These are phyloP conservation scores for Drosophila kohkoa DNA, from an alignment of 1,140 invertebrate genomes.

Conservation along the genomic window DNA sequence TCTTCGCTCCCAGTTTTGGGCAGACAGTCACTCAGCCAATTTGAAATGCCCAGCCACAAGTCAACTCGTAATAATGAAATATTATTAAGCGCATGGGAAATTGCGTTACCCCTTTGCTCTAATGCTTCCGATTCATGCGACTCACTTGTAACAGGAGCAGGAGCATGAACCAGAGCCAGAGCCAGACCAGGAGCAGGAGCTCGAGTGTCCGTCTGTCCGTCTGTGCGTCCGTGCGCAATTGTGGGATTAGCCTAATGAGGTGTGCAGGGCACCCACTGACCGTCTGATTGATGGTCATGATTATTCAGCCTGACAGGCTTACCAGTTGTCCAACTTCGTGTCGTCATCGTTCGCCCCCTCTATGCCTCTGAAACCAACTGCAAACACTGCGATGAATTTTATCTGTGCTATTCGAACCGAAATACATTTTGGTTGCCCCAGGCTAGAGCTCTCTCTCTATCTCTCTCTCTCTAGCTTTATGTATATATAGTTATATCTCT, in stretches of 20 bases:
- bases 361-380: slow-evolving; percentile 2
- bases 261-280: slow-evolving; percentile 60
- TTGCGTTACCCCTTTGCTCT: slow-evolving; percentile 38
- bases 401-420: slow-evolving; percentile 64
- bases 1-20: slow-evolving; percentile 24
- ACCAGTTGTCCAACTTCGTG: slow-evolving; percentile 41
- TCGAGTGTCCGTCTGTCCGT: slow-evolving; percentile 5
- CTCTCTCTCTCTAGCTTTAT: too few relatives aligned
- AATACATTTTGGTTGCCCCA: slow-evolving; percentile 65
- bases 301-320: slow-evolving; percentile 77
- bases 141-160: not conserved
- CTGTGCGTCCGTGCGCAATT: slow-evolving; percentile 74
- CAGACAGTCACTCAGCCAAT: slow-evolving; percentile 20
- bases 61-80: slow-evolving; percentile 73
- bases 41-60: slow-evolving; percentile 63
- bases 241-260: slow-evolving; percentile 80
- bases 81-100: slow-evolving; percentile 69
- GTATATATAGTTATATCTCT: not conserved
- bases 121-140: slow-evolving; percentile 8
- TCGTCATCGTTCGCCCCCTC: not conserved
- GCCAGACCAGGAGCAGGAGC: not conserved
- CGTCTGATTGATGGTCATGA: slow-evolving; percentile 76
- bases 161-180: too few relatives aligned
- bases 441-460: slow-evolving; percentile 15
- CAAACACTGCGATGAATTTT: slow-evolving; percentile 53